Percentiles rank a stretch among this genome's conserved stretches.
Evolutionary conservation across 92 coral and sea anemone genomes (phyloP).

Genomic region (Heliopora coerulea): DNA sequence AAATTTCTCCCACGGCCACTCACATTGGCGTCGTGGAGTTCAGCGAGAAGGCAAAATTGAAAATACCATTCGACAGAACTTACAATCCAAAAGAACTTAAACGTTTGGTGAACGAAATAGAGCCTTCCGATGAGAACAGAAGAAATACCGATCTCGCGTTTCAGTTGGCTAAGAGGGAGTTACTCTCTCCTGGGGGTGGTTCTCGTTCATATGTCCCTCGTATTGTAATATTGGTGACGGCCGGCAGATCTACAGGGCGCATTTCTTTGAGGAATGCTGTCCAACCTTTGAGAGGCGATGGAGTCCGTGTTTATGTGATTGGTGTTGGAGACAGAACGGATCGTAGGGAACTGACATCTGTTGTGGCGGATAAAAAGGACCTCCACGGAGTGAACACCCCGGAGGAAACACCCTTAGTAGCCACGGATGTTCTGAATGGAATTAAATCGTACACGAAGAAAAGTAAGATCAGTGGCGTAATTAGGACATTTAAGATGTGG

Average conservation of each 20-base stretch:
- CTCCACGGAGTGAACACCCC: too few relatives aligned
- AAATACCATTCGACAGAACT: slow-evolving; percentile 16
- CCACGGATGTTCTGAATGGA: slow-evolving; percentile 51
- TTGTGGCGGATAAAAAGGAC: too few relatives aligned
- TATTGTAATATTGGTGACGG: slow-evolving; percentile 45
- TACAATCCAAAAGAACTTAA: slow-evolving; percentile 15
- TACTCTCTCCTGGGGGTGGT: slow-evolving; percentile 79
- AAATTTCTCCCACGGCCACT: slow-evolving; percentile 6
- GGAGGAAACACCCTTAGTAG: slow-evolving; percentile 4
- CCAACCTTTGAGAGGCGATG: slow-evolving; percentile 59
- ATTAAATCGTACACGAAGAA: slow-evolving; percentile 38
- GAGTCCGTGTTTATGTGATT: slow-evolving; percentile 64
- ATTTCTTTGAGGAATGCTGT: slow-evolving; percentile 45
- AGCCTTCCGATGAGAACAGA: slow-evolving; percentile 22
- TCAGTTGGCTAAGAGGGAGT: slow-evolving; percentile 35
- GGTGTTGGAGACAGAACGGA: slow-evolving; percentile 58
- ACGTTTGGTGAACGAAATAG: slow-evolving; percentile 14
- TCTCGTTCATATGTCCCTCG: slow-evolving; percentile 78
- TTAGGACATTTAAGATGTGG: too few relatives aligned
- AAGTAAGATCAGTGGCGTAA: too few relatives aligned
- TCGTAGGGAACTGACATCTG: slow-evolving; percentile 31
- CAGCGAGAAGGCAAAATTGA: slow-evolving; percentile 26
- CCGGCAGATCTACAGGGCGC: slow-evolving; percentile 27
- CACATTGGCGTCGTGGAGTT: slow-evolving; percentile 31
- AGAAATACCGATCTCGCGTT: slow-evolving; percentile 37